Evolutionary conservation across 2,888 invertebrate genomes (phyloP), one percentile per base, ranked within the genome.

Genomic region (Mythimna vitellina): DNA sequence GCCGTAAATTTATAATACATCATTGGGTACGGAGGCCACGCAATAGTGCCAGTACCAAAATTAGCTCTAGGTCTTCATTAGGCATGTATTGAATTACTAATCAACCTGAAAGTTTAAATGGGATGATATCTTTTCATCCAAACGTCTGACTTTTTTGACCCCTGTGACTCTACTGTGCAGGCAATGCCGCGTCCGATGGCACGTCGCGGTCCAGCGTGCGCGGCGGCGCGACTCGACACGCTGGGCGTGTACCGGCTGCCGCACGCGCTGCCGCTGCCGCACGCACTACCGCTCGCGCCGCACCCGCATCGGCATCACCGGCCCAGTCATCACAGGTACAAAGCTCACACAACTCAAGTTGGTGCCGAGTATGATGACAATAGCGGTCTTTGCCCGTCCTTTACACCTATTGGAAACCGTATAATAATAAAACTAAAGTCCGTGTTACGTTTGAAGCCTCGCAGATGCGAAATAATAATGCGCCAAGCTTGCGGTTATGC

Each of bases 191-290:
- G 97, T 14, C 96, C 96, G 12, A 88, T 96, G n/a, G 91, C 96
- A 81, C 86, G 97, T 79, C 89, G 97, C 87, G 88, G 96, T 84
- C 87, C 95, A 86, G 84, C 95, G 86, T 93, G 96, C 93, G 85
- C 95, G 80, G 90, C 96, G 83, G 91, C 97, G 91, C 87, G 97
- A 90, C 97, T 97, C 86, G 97, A 97, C 88, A 97, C 97, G 81
- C 96, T 97, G 65, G 97, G 97, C 58, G 96, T 97, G 22, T 97
- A 97, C 91, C 96, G 97, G 17, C 96, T 97, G 60, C 97, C 97
- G 46, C 94, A 94, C 80, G 96, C 89, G 83, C 94, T 92, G 90
- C 94, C 90, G 65, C 88, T 88, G 83, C 96, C 92, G 78, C 96
- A 89, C 83, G 96, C 90, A 86, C 96, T 88, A 73, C 96, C 89